Conservation (phyloP, 2,113 vertebrate genomes). For the Hystrix cristata region DNA sequence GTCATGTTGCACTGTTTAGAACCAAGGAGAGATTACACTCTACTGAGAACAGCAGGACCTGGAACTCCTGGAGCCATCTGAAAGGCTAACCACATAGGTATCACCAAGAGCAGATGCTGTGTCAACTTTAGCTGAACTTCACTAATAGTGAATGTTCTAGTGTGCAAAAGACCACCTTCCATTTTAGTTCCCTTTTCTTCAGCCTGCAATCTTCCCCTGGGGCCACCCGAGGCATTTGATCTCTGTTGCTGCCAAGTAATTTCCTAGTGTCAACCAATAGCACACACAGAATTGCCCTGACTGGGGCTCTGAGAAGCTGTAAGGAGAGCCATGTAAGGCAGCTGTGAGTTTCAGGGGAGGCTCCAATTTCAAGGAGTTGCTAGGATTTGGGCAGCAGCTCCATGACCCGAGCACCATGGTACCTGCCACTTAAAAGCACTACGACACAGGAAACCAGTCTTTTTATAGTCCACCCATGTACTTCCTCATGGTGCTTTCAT, state of each 20-base stretch:
- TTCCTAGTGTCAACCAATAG: neutral
- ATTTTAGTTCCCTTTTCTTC: neutral
- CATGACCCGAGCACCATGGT: neutral
- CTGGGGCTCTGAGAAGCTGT: neutral
- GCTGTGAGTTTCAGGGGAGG: neutral
- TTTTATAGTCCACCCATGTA: neutral
- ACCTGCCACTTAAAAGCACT: neutral
- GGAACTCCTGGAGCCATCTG: neutral
- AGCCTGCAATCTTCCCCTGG: neutral
- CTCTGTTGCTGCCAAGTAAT: neutral
- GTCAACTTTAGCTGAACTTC: neutral
- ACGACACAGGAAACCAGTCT: neutral
- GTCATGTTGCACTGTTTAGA: neutral
- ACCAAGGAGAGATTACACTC: neutral
- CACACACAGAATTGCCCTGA: neutral
- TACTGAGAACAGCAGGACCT: neutral
- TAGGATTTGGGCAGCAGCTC: neutral
- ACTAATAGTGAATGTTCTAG: neutral
- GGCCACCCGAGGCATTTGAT: neutral
- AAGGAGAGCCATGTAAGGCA: neutral
- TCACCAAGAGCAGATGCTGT: neutral
- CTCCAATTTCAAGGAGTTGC: neutral
- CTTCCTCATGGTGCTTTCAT: neutral
- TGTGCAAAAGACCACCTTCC: neutral
- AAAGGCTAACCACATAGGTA: neutral